Evolutionary conservation across 2,888 invertebrate species (phyloP).

Genomic region (Volucella inanis): DNA sequence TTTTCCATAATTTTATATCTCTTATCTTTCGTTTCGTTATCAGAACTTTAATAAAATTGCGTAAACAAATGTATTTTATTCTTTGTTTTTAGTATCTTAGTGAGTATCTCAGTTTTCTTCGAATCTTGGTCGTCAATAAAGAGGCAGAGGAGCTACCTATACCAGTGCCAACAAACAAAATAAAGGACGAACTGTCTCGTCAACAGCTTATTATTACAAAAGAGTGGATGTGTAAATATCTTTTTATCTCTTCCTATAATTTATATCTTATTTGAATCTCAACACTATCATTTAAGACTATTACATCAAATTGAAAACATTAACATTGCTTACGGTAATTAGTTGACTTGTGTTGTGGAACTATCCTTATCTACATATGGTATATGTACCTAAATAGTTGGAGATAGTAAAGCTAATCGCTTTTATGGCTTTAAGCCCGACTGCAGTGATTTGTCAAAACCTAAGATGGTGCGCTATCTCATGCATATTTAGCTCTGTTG

Average conservation of each 20-base stretch:
- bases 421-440: slow-evolving; percentile 45
- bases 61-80: slow-evolving; percentile 60
- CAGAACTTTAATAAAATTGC: slow-evolving; percentile 26
- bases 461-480: slow-evolving; percentile 40
- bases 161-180: slow-evolving; percentile 37
- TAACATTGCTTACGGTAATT: background rate
- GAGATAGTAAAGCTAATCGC: slow-evolving; percentile 39
- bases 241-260: slow-evolving; percentile 35
- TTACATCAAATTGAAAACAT: slow-evolving; percentile 45
- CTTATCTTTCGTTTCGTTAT: slow-evolving; percentile 34
- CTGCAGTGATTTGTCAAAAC: slow-evolving; percentile 40
- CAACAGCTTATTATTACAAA: slow-evolving; percentile 45
- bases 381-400: slow-evolving; percentile 6
- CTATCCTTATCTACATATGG: too few species aligned
- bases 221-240: slow-evolving; percentile 26
- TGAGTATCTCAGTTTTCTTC: slow-evolving; percentile 15
- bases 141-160: background rate
- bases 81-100: background rate
- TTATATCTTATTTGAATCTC: slow-evolving; percentile 35
- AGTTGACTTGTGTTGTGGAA: too few species aligned
- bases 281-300: background rate
- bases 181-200: slow-evolving; percentile 38
- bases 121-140: background rate
- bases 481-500: slow-evolving; percentile 61
- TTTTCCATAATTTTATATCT: slow-evolving; percentile 20